phyloP scores from a whole-genome alignment of 2,888 invertebrate species.

The Drosophila parthenogenetica region DNA sequence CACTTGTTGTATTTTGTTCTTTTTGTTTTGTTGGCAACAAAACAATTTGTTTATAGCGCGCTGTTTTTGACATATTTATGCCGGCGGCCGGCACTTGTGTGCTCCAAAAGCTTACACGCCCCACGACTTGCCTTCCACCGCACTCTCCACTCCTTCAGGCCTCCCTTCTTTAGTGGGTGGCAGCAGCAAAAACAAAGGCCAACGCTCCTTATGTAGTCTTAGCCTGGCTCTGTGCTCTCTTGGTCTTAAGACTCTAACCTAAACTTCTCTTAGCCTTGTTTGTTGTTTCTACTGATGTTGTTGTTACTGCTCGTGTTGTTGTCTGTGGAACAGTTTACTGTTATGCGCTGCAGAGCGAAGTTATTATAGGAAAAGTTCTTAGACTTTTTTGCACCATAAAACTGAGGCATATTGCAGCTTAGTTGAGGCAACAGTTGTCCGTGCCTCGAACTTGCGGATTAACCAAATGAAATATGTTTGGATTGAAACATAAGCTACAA shows the following conservation, averaged over 20 bases:
- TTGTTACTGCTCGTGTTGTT: conserved; percentile 42
- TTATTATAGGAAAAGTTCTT: conserved; percentile 53
- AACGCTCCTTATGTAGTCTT: conserved; percentile 7
- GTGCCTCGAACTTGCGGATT: conserved; percentile 9
- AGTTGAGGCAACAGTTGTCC: conserved; percentile 43
- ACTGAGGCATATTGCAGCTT: conserved; percentile 6
- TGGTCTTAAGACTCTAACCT: conserved; percentile 11
- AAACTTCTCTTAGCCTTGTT: conserved; percentile 12
- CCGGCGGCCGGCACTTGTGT: conserved; percentile 68
- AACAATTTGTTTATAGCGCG: conserved; percentile 78
- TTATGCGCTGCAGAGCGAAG: conserved; percentile 45
- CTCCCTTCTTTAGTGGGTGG: background rate
- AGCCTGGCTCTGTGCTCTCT: background rate
- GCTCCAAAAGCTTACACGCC: conserved; percentile 21
- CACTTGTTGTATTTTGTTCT: conserved; percentile 43
- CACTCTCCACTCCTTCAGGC: too few species aligned
- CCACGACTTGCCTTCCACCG: conserved; percentile 17
- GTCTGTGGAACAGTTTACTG: conserved; percentile 74
- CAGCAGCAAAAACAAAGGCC: conserved; percentile 44
- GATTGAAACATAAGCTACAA: background rate
- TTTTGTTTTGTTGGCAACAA: conserved; percentile 56
- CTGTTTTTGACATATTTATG: conserved; percentile 80
- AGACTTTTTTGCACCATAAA: conserved; percentile 31
- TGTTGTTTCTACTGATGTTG: background rate
- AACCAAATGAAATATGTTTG: conserved; percentile 22